Conservation (phyloP, 2,797 vertebrate species). For the Phoxinus dragarum region DNA sequence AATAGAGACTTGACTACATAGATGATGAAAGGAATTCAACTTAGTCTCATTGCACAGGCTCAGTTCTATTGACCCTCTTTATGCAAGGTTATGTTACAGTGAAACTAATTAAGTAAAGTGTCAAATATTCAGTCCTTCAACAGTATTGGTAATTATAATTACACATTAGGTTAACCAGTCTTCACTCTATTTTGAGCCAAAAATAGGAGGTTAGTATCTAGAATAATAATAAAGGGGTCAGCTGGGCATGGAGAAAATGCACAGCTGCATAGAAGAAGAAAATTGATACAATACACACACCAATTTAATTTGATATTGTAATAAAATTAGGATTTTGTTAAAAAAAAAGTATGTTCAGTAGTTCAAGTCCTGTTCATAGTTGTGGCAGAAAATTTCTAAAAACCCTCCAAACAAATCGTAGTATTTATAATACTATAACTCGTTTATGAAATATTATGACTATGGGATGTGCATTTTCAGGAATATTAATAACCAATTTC, state of each 20-base stretch:
- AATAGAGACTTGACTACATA: neutral
- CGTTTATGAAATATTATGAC: neutral
- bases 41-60: neutral
- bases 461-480: neutral
- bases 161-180: constrained; percentile 21
- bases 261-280: neutral
- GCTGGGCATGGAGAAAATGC: neutral
- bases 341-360: neutral
- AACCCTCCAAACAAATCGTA: neutral
- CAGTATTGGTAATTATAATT: constrained; percentile 11
- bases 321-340: neutral
- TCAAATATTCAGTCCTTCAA: constrained; percentile 27
- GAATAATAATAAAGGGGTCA: neutral
- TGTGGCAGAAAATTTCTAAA: neutral
- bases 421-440: neutral
- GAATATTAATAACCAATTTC: neutral
- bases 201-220: neutral
- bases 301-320: neutral
- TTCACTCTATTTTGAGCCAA: constrained; percentile 15
- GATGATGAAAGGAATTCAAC: neutral
- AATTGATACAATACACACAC: neutral
- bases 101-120: constrained; percentile 11
- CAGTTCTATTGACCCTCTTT: neutral
- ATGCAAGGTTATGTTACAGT: neutral
- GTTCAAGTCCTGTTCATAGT: neutral